Evolutionary conservation across 1,140 invertebrate genomes (phyloP).

Genomic region (Pseudobourletiella spinata): DNA sequence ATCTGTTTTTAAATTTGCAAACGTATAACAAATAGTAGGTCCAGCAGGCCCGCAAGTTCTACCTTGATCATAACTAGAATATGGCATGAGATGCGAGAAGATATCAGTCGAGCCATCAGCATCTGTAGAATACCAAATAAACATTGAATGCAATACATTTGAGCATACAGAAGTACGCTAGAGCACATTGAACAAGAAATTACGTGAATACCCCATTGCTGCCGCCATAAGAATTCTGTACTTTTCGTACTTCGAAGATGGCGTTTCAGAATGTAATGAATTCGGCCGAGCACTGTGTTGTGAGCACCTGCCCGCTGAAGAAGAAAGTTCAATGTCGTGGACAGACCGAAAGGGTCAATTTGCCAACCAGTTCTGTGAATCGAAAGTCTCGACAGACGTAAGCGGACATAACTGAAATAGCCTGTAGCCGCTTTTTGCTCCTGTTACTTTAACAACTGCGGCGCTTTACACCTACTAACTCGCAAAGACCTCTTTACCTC

Average conservation of each 20-base stretch:
- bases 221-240: slow-evolving; percentile 88
- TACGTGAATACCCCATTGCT: slow-evolving; percentile 89
- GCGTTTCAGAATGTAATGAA: slow-evolving; percentile 93
- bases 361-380: slow-evolving; percentile 60
- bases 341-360: slow-evolving; percentile 91
- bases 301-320: slow-evolving; percentile 73
- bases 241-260: slow-evolving; percentile 65
- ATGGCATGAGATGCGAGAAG: slow-evolving; percentile 96
- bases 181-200: too few relatives aligned
- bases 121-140: slow-evolving; percentile 49
- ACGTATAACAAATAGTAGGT: too few relatives aligned
- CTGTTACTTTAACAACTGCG: too few relatives aligned
- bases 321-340: slow-evolving; percentile 78
- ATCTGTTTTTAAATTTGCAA: too few relatives aligned
- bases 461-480: too few relatives aligned
- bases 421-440: too few relatives aligned
- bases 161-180: background rate
- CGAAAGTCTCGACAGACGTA: background rate
- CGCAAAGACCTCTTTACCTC: too few relatives aligned
- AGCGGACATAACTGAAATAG: background rate
- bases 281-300: slow-evolving; percentile 81
- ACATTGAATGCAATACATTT: background rate
- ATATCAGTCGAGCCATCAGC: slow-evolving; percentile 65
- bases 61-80: slow-evolving; percentile 95
- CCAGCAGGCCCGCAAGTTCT: slow-evolving; percentile 94